A percentile compares a stretch with the other conserved stretches of the same genome.
Evolutionary conservation across 2,888 invertebrate genomes (phyloP).

Genomic region (Amphipoea lucens): DNA sequence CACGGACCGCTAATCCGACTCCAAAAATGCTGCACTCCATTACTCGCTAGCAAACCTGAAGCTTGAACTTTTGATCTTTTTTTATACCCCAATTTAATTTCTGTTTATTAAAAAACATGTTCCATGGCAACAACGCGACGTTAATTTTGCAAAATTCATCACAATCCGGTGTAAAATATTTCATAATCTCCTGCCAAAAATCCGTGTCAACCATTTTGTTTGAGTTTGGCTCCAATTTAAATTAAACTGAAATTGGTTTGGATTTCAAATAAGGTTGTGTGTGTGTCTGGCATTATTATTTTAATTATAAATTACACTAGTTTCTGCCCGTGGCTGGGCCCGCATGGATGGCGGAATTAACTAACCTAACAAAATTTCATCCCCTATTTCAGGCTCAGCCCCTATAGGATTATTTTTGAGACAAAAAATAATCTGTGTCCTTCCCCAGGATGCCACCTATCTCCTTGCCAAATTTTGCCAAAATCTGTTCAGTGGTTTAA

Average conservation of each 20-base stretch:
- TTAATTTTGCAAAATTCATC: constrained; percentile 15
- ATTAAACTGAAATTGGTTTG: constrained; percentile 45
- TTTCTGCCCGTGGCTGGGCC: too few relatives aligned
- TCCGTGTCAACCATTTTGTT: constrained; percentile 7
- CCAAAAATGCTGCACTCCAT: neutral
- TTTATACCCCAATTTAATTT: neutral
- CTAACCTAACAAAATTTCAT: neutral
- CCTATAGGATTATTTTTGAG: neutral
- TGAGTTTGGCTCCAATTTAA: constrained; percentile 16
- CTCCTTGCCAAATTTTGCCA: too few relatives aligned
- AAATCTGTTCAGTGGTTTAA: too few relatives aligned
- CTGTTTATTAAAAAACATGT: neutral
- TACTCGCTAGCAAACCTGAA: neutral
- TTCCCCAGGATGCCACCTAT: neutral
- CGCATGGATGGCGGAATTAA: neutral
- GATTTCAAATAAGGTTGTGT: constrained; percentile 6
- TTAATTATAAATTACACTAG: neutral
- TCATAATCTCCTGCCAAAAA: neutral
- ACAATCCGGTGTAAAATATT: neutral
- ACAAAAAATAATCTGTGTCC: neutral
- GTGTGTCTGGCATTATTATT: neutral
- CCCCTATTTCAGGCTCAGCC: too few relatives aligned
- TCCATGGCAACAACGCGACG: neutral
- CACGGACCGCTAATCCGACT: neutral
- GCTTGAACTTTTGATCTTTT: neutral